A percentile compares a stretch with the other conserved stretches of the same genome.
Conservation (phyloP, 2,113 vertebrate genomes). For the Pipa parva region DNA sequence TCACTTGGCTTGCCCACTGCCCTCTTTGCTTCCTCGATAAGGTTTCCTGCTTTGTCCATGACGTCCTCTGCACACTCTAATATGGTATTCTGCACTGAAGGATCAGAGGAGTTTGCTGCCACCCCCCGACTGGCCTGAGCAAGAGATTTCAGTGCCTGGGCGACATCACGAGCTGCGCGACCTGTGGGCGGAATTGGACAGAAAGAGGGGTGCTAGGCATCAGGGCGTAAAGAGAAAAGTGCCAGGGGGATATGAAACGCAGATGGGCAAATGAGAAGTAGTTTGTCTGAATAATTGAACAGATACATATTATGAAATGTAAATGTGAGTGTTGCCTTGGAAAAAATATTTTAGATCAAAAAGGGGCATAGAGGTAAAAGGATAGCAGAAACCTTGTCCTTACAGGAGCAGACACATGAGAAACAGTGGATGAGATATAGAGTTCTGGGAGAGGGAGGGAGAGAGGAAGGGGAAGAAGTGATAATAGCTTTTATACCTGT, state of each 20-base stretch:
- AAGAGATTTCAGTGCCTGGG: slow-evolving; percentile 82
- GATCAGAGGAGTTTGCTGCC: slow-evolving; percentile 75
- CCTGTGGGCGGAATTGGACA: slow-evolving; percentile 58
- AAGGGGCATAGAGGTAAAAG: too few relatives aligned
- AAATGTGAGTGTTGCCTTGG: too few relatives aligned
- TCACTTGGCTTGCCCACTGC: slow-evolving; percentile 84
- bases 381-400: too few relatives aligned
- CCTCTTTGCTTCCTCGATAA: slow-evolving; percentile 89
- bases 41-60: slow-evolving; percentile 91
- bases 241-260: too few relatives aligned
- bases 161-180: slow-evolving; percentile 88
- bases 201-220: neutral
- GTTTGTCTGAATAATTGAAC: too few relatives aligned
- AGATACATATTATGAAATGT: too few relatives aligned
- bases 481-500: slow-evolving; percentile 67
- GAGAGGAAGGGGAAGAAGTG: neutral
- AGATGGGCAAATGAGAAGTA: too few relatives aligned
- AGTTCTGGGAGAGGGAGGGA: neutral
- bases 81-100: slow-evolving; percentile 71
- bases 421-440: neutral
- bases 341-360: too few relatives aligned
- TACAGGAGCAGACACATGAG: neutral
- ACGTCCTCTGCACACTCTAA: slow-evolving; percentile 84
- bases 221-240: neutral
- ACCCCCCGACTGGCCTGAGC: slow-evolving; percentile 84